These are phyloP conservation scores for Ormyrus thymus DNA, from an alignment of 2,888 invertebrate species.

Conservation along the genomic window DNA sequence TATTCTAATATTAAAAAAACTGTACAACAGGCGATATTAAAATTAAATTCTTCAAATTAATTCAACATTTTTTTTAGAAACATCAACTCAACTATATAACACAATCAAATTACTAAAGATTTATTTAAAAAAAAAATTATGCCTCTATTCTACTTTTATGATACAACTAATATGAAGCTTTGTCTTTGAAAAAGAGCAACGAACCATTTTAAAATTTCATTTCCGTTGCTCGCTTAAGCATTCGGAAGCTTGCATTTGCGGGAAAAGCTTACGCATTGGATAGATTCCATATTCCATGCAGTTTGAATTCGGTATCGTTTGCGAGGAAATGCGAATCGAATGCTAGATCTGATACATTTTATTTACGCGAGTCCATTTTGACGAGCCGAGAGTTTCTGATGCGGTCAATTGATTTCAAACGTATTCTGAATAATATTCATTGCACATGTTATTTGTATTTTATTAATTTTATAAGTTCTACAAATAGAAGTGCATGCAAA, in stretches of 20 bases:
- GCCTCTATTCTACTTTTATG: no score
- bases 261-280: slow-evolving; percentile 1
- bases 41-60: no score
- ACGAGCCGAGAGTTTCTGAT: not conserved
- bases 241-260: slow-evolving; percentile 21
- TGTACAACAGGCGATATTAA: no score
- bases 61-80: no score
- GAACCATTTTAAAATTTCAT: slow-evolving; percentile 27
- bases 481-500: no score
- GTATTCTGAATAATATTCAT: not conserved
- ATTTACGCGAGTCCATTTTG: not conserved
- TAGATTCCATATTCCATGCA: slow-evolving; percentile 34
- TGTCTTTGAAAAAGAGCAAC: slow-evolving; percentile 2
- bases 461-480: not conserved
- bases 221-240: slow-evolving; percentile 26
- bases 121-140: no score
- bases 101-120: no score
- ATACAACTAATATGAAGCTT: not conserved
- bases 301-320: slow-evolving; percentile 14
- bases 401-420: slow-evolving; percentile 10
- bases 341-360: slow-evolving; percentile 21
- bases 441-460: not conserved
- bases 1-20: no score
- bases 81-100: no score
- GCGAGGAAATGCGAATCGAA: slow-evolving; percentile 9